A percentile compares a stretch with the other conserved stretches of the same genome.
These are phyloP conservation scores for Drosophila monieri DNA, from an alignment of 2,888 invertebrate genomes.

Conservation along the genomic window DNA sequence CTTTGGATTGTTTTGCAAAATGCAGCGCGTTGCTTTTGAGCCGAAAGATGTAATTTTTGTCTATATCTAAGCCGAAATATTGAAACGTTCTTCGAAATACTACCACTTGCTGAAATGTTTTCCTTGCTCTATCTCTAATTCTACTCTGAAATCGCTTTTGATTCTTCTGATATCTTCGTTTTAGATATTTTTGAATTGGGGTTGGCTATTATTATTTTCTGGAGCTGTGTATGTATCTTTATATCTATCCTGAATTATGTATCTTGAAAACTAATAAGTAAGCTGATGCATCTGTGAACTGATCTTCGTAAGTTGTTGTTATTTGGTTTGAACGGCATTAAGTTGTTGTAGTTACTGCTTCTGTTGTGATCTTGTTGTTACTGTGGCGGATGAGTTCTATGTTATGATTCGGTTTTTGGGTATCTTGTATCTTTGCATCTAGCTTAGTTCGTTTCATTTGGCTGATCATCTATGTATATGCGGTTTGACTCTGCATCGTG, in stretches of 20 bases:
- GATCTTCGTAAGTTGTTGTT: constrained; percentile 32
- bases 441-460: constrained; percentile 50
- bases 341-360: constrained; percentile 39
- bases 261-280: constrained; percentile 49
- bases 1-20: constrained; percentile 51
- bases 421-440: constrained; percentile 50
- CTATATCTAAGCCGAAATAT: constrained; percentile 66
- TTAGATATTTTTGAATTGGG: constrained; percentile 41
- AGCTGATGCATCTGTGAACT: constrained; percentile 43
- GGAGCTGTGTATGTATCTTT: constrained; percentile 28
- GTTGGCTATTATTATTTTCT: constrained; percentile 35
- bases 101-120: constrained; percentile 57
- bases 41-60: constrained; percentile 65
- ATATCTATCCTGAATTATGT: constrained; percentile 30
- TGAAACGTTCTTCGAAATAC: constrained; percentile 32
- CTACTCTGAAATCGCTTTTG: constrained; percentile 22
- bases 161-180: constrained; percentile 26
- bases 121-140: constrained; percentile 22
- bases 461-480: constrained; percentile 52
- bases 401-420: constrained; percentile 44
- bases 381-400: constrained; percentile 38
- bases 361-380: constrained; percentile 9
- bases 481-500: constrained; percentile 51
- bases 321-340: constrained; percentile 42
- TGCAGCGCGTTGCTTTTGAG: constrained; percentile 52